Evolutionary conservation across 1,140 invertebrate species (phyloP).

Genomic region (Goniozus legneri): DNA sequence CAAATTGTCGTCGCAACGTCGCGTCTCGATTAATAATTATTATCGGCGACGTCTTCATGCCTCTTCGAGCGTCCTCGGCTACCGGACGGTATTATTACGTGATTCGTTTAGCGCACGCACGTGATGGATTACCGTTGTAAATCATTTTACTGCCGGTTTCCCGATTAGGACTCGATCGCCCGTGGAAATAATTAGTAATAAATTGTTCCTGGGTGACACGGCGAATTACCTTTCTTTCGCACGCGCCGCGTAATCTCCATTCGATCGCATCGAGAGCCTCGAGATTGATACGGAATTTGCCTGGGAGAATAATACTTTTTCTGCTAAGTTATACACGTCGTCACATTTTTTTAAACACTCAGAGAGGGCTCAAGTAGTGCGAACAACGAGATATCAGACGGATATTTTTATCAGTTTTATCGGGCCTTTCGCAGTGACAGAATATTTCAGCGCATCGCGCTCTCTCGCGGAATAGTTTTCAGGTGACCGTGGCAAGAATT

Average conservation of each 20-base stretch:
- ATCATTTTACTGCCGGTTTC: constrained; percentile 14
- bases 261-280: too few species aligned
- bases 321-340: too few species aligned
- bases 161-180: neutral
- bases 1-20: constrained; percentile 2
- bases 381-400: too few species aligned
- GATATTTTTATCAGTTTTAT: too few species aligned
- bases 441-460: too few species aligned
- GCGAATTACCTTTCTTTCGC: constrained; percentile 5
- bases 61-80: too few species aligned
- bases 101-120: constrained; percentile 9
- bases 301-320: too few species aligned
- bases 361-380: too few species aligned
- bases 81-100: constrained; percentile 13
- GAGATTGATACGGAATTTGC: too few species aligned
- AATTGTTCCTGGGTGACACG: constrained; percentile 16
- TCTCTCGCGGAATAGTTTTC: too few species aligned
- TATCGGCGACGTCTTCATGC: constrained; percentile 23
- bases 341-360: too few species aligned
- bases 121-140: constrained; percentile 20
- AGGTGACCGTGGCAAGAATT: constrained; percentile 27
- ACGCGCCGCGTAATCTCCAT: constrained; percentile 1
- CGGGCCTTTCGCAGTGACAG: too few species aligned
- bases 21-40: constrained; percentile 26
- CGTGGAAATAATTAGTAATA: constrained; percentile 18